phyloP scores from a whole-genome alignment of 2,888 invertebrate species.

The Athalia circularis region DNA sequence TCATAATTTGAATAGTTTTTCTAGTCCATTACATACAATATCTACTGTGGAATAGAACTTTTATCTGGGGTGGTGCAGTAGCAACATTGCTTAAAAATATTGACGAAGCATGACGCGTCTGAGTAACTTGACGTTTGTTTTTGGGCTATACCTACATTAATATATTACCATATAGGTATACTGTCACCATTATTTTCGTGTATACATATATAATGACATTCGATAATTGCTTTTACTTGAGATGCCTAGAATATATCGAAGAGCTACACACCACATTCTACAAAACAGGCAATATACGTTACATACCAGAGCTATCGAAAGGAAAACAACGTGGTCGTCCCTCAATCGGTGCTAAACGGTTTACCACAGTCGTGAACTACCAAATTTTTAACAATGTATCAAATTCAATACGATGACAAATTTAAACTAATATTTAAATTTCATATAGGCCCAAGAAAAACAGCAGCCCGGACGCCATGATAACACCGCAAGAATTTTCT shows the following conservation, averaged over 20 bases:
- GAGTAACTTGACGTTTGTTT: conserved; percentile 43
- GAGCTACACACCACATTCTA: no score
- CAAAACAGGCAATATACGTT: no score
- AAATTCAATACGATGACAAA: background rate
- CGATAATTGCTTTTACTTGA: conserved; percentile 45
- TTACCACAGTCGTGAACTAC: background rate
- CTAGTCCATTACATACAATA: no score
- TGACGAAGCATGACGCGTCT: conserved; percentile 25
- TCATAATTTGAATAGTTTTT: no score
- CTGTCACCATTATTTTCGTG: background rate
- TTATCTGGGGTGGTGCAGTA: background rate
- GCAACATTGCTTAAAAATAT: conserved; percentile 21
- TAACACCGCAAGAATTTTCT: no score
- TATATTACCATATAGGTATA: conserved; percentile 13
- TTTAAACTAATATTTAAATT: conserved; percentile 8
- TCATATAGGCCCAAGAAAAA: background rate
- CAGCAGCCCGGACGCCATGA: background rate
- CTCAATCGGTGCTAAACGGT: background rate
- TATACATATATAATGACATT: conserved; percentile 10
- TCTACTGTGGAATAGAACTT: no score
- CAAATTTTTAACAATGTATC: no score
- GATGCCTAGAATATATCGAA: conserved; percentile 11
- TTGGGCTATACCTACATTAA: conserved; percentile 40
- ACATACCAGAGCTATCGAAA: conserved; percentile 46
- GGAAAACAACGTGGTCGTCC: conserved; percentile 36